These are phyloP conservation scores for Chrysochloris asiatica DNA, from an alignment of 2,113 vertebrate species.

Conservation along the genomic window DNA sequence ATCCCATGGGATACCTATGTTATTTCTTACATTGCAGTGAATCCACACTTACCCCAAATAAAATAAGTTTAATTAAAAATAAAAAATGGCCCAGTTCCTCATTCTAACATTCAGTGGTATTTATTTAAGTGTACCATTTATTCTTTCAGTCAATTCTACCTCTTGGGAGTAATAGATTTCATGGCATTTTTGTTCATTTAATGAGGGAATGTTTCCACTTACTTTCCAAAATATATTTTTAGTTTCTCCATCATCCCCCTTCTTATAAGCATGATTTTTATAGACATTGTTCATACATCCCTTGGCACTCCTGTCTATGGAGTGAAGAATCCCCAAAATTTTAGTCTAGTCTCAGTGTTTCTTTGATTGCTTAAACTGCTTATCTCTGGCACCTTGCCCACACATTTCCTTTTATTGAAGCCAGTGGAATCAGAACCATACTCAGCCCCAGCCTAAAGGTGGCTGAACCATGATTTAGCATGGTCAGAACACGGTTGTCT, in stretches of 20 bases:
- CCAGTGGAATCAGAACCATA: not conserved
- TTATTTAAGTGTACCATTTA: constrained; percentile 43
- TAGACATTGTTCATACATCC: not conserved
- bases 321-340: not conserved
- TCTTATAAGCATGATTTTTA: not conserved
- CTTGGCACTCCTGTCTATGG: not conserved
- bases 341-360: not conserved
- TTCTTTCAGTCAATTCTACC: constrained; percentile 5
- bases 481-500: not conserved
- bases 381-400: not conserved
- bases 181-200: constrained; percentile 47
- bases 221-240: not conserved
- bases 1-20: not conserved
- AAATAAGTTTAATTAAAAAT: constrained; percentile 49
- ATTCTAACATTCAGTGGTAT: constrained; percentile 32
- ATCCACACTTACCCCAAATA: constrained; percentile 4
- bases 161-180: constrained; percentile 15
- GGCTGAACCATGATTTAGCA: no score
- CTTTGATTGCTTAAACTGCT: not conserved
- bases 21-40: not conserved
- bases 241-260: not conserved
- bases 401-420: not conserved
- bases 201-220: constrained; percentile 11
- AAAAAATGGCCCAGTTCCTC: not conserved
- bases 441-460: not conserved